Evolutionary conservation across 2,888 invertebrate species (phyloP).

Genomic region (Pantelozetes paolii): DNA sequence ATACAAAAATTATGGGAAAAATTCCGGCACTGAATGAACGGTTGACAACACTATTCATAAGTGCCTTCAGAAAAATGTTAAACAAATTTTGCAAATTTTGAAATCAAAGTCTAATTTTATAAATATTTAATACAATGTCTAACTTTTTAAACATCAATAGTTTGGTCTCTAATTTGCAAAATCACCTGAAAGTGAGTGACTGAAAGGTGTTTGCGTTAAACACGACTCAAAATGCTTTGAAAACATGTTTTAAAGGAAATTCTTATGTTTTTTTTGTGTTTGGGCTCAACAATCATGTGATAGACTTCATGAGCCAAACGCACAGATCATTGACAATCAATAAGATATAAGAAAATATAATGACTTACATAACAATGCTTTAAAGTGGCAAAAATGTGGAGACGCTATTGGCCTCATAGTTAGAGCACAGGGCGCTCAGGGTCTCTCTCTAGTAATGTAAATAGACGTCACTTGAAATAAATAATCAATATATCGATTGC

Average conservation of each 20-base stretch:
- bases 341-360: conserved; percentile 29
- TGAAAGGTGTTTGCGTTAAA: not conserved
- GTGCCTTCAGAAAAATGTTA: too few species aligned
- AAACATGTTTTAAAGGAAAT: conserved; percentile 16
- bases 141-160: too few species aligned
- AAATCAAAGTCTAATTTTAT: too few species aligned
- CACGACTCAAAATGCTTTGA: conserved; percentile 4
- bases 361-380: conserved; percentile 23
- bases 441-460: conserved; percentile 21
- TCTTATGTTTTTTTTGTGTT: not conserved
- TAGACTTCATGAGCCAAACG: not conserved
- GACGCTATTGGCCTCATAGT: conserved; percentile 3
- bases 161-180: too few species aligned
- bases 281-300: not conserved
- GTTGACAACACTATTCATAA: not conserved
- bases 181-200: too few species aligned
- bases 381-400: conserved; percentile 26
- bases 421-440: not conserved
- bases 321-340: conserved; percentile 30
- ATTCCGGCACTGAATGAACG: not conserved
- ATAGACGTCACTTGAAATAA: conserved; percentile 35
- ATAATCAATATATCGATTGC: conserved; percentile 31
- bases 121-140: too few species aligned
- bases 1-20: too few species aligned
- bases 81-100: too few species aligned